These are phyloP conservation scores for Phaethornis superciliosus DNA, from an alignment of 2,113 vertebrate genomes.

Conservation along the genomic window DNA sequence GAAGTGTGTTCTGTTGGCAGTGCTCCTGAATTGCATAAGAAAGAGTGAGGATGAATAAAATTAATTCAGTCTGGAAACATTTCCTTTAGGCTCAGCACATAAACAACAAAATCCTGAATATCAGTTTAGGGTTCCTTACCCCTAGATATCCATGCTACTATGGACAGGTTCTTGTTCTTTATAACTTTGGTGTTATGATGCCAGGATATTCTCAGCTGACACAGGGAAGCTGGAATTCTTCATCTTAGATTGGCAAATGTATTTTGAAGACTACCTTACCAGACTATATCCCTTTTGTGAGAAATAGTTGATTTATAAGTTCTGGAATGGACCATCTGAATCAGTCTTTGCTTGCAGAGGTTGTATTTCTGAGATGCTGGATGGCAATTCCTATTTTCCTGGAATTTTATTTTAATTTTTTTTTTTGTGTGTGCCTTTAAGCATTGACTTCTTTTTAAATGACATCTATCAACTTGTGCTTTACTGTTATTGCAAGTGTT, in stretches of 20 bases:
- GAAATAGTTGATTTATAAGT: background rate
- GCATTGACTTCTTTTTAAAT: background rate
- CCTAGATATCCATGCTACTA: background rate
- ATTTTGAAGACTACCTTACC: background rate
- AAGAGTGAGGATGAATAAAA: background rate
- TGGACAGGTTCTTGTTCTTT: background rate
- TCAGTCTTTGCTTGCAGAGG: background rate
- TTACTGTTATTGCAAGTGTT: background rate
- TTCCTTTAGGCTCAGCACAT: background rate
- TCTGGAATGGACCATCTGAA: background rate
- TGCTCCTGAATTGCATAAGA: background rate
- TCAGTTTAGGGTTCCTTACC: background rate
- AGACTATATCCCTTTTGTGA: rapidly evolving
- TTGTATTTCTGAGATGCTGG: background rate
- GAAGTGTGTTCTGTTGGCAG: background rate
- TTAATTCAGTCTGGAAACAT: background rate
- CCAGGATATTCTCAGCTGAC: background rate
- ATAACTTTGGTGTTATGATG: background rate
- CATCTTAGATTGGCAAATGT: background rate
- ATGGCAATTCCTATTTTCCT: background rate
- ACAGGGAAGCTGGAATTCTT: background rate
- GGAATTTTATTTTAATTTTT: too few species aligned
- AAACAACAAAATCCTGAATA: background rate
- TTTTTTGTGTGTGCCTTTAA: background rate
- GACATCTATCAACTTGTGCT: background rate